phyloP scores from a whole-genome alignment of 2,888 invertebrate species.

The Lithophane leautieri region DNA sequence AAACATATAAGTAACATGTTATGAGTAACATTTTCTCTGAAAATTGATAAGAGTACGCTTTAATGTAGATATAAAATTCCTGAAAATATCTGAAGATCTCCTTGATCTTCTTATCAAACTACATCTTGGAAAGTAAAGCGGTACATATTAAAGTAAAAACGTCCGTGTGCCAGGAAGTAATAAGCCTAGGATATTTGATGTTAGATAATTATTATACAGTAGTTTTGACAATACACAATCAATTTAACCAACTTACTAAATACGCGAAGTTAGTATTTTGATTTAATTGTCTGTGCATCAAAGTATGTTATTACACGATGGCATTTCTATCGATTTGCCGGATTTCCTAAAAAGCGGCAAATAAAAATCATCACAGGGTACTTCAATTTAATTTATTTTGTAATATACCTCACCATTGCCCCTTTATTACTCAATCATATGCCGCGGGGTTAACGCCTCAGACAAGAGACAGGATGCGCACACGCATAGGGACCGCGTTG shows the following conservation, averaged over 20 bases:
- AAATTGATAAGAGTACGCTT: slow-evolving; percentile 15
- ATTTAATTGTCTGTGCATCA: not conserved
- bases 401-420: not conserved
- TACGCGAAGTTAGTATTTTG: not conserved
- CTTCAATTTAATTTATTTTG: not conserved
- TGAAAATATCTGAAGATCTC: not conserved
- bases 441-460: slow-evolving; percentile 18
- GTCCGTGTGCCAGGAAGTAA: not conserved
- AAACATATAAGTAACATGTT: not conserved
- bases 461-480: slow-evolving; percentile 40
- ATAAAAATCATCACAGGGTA: not conserved
- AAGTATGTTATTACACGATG: not conserved
- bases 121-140: not conserved
- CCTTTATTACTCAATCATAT: slow-evolving; percentile 5
- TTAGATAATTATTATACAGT: not conserved
- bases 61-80: not conserved
- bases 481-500: slow-evolving; percentile 42
- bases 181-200: not conserved
- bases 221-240: not conserved
- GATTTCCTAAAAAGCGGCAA: not conserved
- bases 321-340: not conserved
- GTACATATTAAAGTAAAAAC: slow-evolving; percentile 8
- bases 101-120: slow-evolving; percentile 24
- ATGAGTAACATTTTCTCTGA: not conserved
- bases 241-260: not conserved